Evolutionary conservation across 2,797 vertebrate genomes (phyloP).

Genomic region (Propithecus perrieri): DNA sequence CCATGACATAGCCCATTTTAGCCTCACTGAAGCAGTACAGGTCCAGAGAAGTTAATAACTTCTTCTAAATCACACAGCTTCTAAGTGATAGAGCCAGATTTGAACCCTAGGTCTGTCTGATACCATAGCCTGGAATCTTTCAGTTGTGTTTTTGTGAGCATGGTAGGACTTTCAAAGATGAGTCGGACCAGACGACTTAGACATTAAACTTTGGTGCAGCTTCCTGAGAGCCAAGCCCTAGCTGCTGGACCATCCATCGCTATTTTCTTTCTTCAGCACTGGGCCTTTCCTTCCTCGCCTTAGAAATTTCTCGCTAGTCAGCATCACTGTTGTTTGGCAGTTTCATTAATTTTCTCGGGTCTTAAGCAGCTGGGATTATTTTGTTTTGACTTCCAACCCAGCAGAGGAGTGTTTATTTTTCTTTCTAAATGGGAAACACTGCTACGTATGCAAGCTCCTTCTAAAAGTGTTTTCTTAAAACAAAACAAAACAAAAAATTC

Average conservation of each 20-base stretch:
- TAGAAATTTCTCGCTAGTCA: slow-evolving; percentile 5
- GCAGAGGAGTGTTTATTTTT: slow-evolving; percentile 76
- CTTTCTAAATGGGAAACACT: slow-evolving; percentile 74
- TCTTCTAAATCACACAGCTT: background rate
- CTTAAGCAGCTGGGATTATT: slow-evolving; percentile 67
- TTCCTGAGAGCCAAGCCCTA: background rate
- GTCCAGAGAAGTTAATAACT: background rate
- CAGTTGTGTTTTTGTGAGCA: background rate
- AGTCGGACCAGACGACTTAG: background rate
- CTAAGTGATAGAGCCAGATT: background rate
- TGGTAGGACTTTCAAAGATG: background rate
- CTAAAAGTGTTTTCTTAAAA: slow-evolving; percentile 67
- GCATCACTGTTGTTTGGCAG: slow-evolving; percentile 53
- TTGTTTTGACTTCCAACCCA: slow-evolving; percentile 73
- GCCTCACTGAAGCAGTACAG: background rate
- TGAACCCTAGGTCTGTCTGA: background rate
- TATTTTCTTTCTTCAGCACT: background rate
- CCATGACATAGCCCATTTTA: background rate
- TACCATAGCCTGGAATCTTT: background rate
- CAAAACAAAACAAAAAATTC: slow-evolving; percentile 54
- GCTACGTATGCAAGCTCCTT: slow-evolving; percentile 46
- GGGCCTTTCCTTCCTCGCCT: background rate
- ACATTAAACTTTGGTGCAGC: background rate
- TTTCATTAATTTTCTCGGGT: slow-evolving; percentile 62
- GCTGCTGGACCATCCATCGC: background rate